Conservation (phyloP, 2,797 vertebrate genomes). For the Chelon labrosus region DNA sequence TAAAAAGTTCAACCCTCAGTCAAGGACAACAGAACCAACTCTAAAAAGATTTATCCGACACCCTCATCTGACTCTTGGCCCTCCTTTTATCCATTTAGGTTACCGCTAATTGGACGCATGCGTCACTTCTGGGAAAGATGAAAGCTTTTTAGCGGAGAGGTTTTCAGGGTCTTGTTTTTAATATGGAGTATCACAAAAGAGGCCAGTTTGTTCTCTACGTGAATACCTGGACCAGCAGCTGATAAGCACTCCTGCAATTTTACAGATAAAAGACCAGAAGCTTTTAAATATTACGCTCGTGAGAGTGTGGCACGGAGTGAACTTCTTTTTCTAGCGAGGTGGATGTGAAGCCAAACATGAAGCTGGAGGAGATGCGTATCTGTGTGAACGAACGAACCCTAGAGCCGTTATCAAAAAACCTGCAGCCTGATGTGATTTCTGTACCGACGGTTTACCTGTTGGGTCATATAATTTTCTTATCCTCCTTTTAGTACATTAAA, state of each 20-base stretch:
- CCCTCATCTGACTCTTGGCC: background rate
- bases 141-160: background rate
- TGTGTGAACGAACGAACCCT: slow-evolving; percentile 35
- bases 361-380: slow-evolving; percentile 25
- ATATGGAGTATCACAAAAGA: slow-evolving; percentile 1
- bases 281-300: slow-evolving; percentile 22
- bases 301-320: background rate
- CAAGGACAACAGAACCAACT: background rate
- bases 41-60: background rate
- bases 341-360: slow-evolving; percentile 29
- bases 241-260: slow-evolving; percentile 34
- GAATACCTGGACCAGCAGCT: slow-evolving; percentile 1
- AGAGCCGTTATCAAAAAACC: slow-evolving; percentile 15
- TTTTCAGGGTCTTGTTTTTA: background rate
- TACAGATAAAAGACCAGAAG: slow-evolving; percentile 17
- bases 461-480: background rate
- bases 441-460: background rate
- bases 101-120: slow-evolving; percentile 19
- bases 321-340: background rate
- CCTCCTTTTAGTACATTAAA: slow-evolving; percentile 2
- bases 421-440: slow-evolving; percentile 6
- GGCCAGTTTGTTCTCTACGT: background rate
- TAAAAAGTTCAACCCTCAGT: background rate
- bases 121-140: slow-evolving; percentile 14
- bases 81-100: slow-evolving; percentile 3